Evolutionary conservation across 1,140 invertebrate genomes (phyloP), one percentile per base, ranked within the genome.

Genomic region (Ladona fulva): DNA sequence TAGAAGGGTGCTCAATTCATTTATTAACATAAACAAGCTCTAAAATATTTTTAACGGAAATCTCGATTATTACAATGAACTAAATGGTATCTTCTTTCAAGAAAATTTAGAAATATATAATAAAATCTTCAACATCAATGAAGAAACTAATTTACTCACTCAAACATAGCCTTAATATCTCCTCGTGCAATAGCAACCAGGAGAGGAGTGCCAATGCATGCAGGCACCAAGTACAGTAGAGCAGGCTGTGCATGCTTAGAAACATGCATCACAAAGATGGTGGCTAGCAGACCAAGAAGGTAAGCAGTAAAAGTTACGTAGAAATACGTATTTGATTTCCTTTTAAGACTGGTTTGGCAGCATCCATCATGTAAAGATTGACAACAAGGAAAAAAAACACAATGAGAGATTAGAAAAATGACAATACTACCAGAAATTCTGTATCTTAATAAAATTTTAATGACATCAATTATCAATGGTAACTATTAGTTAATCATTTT

Each of bases 171-270:
- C 80, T 93, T 95, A 25, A 98, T 85, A 83, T 99, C 98, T 79
- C 98, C 97, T 83, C 93, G 93, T 3, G 98, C 82, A 25, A 97
- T 84, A 16, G 97, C 97, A 0, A 99, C 84, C 7, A 92, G 83
- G 0, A 98, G 83, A 6, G 98, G 98, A 52, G 95, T 92, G 76
- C 92, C 93, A 80, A 99, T 86, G 87, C 98, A 99, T 12, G 95
- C 94, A 24, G 98, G 98, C 78, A 99, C 98, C 76, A 99, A 88
- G 85, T 99, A 99, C 42, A 99, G 85, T 25, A 99, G 87, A 78
- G 98, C 98, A 0, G 98, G 98, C 89, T 99, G 95, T n/a, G 97
- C 97, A 87, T 99, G 97, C 85, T 98, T 97, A 86, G 97, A 99
- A 76, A 97, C 89, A 86, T 99, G 97, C 97, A 99, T 99, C 74